Conservation (phyloP, 2,888 invertebrate species). For the Cordylochernes scorpioides region DNA sequence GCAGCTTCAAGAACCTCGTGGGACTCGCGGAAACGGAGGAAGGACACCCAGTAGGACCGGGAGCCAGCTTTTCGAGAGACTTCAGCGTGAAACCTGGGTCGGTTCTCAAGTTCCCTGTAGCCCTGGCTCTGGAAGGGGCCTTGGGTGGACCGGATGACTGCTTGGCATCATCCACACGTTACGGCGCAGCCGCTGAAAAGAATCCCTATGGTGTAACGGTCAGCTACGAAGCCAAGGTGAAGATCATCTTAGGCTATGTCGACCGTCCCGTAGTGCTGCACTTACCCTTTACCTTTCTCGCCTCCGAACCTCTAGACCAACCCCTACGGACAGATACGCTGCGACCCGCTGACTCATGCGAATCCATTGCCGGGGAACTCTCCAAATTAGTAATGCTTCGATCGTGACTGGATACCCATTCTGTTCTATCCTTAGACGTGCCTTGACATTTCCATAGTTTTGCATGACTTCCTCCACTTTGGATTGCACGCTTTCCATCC, state of each 20-base stretch:
- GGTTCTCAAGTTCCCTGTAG: conserved; percentile 11
- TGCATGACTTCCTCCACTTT: too few relatives aligned
- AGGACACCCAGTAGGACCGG: conserved; percentile 8
- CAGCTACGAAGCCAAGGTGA: conserved; percentile 11
- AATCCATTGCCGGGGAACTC: too few relatives aligned
- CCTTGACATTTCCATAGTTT: too few relatives aligned
- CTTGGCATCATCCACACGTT: conserved; percentile 10
- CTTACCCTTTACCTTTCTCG: conserved; percentile 9
- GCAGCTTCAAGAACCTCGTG: conserved; percentile 77
- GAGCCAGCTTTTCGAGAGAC: conserved; percentile 8
- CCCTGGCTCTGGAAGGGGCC: conserved; percentile 11
- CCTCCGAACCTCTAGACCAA: conserved; percentile 2
- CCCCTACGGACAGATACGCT: too few relatives aligned
- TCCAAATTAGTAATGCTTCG: too few relatives aligned
- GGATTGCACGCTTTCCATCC: too few relatives aligned
- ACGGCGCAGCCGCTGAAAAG: conserved; percentile 6
- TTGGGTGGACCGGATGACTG: conserved; percentile 2
- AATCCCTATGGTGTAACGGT: conserved; percentile 13
- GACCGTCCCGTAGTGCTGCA: conserved; percentile 10
- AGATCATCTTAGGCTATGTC: conserved; percentile 10
- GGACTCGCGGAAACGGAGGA: conserved; percentile 19
- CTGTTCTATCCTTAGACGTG: too few relatives aligned
- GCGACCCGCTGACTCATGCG: too few relatives aligned
- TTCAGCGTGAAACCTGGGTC: conserved; percentile 7
- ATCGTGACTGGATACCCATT: too few relatives aligned